These are phyloP conservation scores for Tiliacea aurago DNA, from an alignment of 2,888 invertebrate species.

Conservation along the genomic window DNA sequence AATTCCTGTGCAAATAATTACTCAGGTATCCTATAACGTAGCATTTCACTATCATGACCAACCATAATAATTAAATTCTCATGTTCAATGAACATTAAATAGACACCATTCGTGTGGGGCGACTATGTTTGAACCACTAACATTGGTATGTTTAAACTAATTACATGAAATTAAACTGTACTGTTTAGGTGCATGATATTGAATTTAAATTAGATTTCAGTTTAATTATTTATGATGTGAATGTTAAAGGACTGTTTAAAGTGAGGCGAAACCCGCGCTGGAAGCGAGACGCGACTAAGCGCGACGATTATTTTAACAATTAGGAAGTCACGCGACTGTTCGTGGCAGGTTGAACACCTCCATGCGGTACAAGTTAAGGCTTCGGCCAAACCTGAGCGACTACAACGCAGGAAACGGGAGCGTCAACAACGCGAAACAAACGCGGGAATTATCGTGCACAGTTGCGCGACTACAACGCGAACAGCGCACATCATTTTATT, in stretches of 20 bases:
- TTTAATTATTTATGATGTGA: slow-evolving; percentile 8
- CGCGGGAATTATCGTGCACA: too few species aligned
- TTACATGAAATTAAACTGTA: neutral
- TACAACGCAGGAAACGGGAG: too few species aligned
- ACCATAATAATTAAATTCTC: slow-evolving; percentile 1
- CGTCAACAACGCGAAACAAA: too few species aligned
- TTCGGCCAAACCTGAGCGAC: too few species aligned
- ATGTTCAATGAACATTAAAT: slow-evolving; percentile 19
- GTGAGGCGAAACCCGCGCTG: too few species aligned
- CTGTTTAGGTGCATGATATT: slow-evolving; percentile 10
- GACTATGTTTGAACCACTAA: neutral
- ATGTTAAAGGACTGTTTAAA: neutral
- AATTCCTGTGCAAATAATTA: neutral
- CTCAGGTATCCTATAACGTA: neutral
- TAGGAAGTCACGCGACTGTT: neutral
- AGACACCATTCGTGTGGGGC: slow-evolving; percentile 12
- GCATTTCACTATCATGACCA: neutral
- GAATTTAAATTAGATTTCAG: slow-evolving; percentile 3
- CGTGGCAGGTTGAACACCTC: neutral
- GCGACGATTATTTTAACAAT: neutral
- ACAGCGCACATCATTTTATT: too few species aligned
- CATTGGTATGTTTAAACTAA: slow-evolving; percentile 2
- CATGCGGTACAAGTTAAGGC: neutral
- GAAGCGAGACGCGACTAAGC: neutral
- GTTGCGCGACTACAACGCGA: too few species aligned